phyloP scores from a whole-genome alignment of 2,113 vertebrate genomes.

The Benitochromis conjunctus region DNA sequence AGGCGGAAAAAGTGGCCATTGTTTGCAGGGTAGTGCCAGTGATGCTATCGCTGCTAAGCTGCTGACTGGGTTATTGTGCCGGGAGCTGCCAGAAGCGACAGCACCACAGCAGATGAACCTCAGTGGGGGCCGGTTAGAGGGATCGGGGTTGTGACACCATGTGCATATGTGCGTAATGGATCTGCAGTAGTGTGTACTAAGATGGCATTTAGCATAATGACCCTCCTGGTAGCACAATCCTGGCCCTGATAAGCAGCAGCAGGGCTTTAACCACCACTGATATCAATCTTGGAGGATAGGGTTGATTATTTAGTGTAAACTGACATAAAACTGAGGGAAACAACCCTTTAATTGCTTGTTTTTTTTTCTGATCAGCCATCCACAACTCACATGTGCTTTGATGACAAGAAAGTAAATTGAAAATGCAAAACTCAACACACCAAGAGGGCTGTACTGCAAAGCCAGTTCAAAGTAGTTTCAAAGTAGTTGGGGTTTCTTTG shows the following conservation, averaged over 20 bases:
- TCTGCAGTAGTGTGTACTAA: neutral
- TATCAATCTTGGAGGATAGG: neutral
- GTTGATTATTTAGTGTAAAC: neutral
- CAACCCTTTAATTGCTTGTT: neutral
- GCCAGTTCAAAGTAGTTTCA: neutral
- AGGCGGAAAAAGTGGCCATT: conserved; percentile 12
- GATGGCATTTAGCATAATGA: neutral
- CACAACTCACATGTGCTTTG: neutral
- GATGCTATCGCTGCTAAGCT: conserved; percentile 47
- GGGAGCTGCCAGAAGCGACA: conserved; percentile 5
- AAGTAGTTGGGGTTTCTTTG: neutral
- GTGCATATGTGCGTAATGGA: neutral
- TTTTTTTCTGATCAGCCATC: neutral
- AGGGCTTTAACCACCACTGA: neutral
- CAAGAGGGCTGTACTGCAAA: neutral
- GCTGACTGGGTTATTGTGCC: conserved; percentile 32
- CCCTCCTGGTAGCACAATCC: neutral
- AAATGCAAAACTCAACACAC: neutral
- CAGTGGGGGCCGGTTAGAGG: neutral
- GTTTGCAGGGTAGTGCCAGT: conserved; percentile 11
- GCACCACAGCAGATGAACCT: neutral
- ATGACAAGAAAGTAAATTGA: neutral
- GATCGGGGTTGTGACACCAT: neutral
- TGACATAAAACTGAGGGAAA: neutral
- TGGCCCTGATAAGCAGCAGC: neutral